Percentiles rank a stretch among this genome's conserved stretches.
Conservation (phyloP, 2,888 invertebrate species). For the Nymphalis urticae region DNA sequence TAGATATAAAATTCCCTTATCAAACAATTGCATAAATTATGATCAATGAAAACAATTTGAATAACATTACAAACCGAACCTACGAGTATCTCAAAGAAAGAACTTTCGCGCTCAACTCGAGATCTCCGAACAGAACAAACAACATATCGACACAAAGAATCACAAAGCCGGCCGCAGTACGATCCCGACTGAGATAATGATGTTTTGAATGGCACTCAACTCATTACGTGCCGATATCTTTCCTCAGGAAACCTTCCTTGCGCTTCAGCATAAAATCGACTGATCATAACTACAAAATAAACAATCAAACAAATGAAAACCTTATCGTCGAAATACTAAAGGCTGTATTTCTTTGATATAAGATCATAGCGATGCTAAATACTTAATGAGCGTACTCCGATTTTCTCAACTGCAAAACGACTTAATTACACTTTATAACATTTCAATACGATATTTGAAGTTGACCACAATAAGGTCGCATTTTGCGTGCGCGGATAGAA, state of each 20-base stretch:
- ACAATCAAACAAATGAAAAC: slow-evolving; percentile 41
- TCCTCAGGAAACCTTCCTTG: slow-evolving; percentile 61
- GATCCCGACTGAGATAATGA: slow-evolving; percentile 70
- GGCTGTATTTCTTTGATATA: slow-evolving; percentile 37
- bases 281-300: slow-evolving; percentile 44
- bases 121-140: slow-evolving; percentile 35
- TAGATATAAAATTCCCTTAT: too few species aligned
- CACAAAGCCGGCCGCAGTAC: slow-evolving; percentile 42
- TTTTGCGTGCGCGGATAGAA: slow-evolving; percentile 45
- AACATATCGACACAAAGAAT: slow-evolving; percentile 33
- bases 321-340: slow-evolving; percentile 22
- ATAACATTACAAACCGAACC: slow-evolving; percentile 4
- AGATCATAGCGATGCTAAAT: slow-evolving; percentile 63
- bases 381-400: slow-evolving; percentile 70
- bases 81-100: slow-evolving; percentile 11
- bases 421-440: slow-evolving; percentile 47
- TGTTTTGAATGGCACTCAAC: slow-evolving; percentile 76
- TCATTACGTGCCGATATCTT: slow-evolving; percentile 76
- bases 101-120: slow-evolving; percentile 11
- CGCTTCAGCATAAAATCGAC: slow-evolving; percentile 51
- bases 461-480: slow-evolving; percentile 44
- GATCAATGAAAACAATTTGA: not conserved
- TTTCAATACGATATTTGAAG: slow-evolving; percentile 40
- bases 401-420: slow-evolving; percentile 54
- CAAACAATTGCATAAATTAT: too few species aligned